Conservation (phyloP, 1,140 invertebrate genomes). For the Cecropterus lyciades region DNA sequence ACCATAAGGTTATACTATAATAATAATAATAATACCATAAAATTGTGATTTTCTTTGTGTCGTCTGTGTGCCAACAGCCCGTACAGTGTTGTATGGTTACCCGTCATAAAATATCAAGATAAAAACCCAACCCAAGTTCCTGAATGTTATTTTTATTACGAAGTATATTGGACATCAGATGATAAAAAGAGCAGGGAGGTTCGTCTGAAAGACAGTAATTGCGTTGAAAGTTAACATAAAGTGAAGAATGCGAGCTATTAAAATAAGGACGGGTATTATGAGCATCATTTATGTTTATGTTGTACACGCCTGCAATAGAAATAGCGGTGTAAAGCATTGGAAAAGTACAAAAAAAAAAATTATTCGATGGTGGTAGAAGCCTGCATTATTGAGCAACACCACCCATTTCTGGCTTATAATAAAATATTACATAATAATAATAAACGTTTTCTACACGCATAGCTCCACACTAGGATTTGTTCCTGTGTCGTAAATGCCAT, state of each 20-base stretch:
- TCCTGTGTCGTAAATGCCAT: too few species aligned
- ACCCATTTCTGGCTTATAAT: too few species aligned
- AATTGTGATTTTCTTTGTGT: background rate
- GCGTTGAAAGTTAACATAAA: slow-evolving; percentile 32
- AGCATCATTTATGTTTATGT: slow-evolving; percentile 13
- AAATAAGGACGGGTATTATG: slow-evolving; percentile 20
- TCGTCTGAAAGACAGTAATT: slow-evolving; percentile 31
- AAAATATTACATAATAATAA: too few species aligned
- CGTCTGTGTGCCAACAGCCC: background rate
- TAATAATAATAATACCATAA: slow-evolving; percentile 4
- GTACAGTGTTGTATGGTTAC: too few species aligned
- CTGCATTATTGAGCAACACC: too few species aligned
- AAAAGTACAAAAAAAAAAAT: too few species aligned
- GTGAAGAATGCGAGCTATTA: slow-evolving; percentile 31
- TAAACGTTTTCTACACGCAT: too few species aligned
- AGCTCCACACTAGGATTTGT: too few species aligned
- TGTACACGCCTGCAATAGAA: slow-evolving; percentile 11
- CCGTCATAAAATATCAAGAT: slow-evolving; percentile 17
- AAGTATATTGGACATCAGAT: slow-evolving; percentile 31
- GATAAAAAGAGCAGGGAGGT: slow-evolving; percentile 15
- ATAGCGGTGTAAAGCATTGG: slow-evolving; percentile 10
- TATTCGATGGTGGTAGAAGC: too few species aligned
- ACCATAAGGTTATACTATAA: background rate
- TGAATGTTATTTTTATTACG: slow-evolving; percentile 34
- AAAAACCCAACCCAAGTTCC: slow-evolving; percentile 24